A percentile compares a stretch with the other conserved stretches of the same genome.
Conservation (phyloP, 2,113 vertebrate genomes). For the Trochalopteron elliotii region DNA sequence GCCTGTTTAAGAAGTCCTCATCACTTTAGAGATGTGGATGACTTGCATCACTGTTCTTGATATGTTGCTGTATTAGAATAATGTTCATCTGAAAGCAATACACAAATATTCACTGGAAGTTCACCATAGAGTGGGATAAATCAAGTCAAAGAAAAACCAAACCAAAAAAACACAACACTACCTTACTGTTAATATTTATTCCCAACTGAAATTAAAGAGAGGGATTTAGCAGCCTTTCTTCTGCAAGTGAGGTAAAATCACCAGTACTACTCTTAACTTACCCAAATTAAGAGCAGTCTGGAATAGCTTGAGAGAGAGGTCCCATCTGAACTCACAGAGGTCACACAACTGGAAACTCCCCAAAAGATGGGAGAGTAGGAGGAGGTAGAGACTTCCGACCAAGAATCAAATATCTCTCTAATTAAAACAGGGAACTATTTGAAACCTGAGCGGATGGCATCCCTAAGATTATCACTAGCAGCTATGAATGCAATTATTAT, state of each 20-base stretch:
- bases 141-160: neutral
- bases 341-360: neutral
- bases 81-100: neutral
- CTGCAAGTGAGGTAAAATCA: neutral
- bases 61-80: neutral
- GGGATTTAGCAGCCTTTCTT: neutral
- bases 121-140: neutral
- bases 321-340: accelerated
- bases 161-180: neutral
- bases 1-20: neutral
- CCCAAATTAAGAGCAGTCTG: neutral
- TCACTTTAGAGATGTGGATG: accelerated
- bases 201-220: neutral
- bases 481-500: neutral
- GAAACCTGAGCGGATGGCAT: neutral
- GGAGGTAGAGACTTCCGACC: neutral
- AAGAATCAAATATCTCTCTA: neutral
- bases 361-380: neutral
- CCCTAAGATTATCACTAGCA: neutral
- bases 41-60: neutral
- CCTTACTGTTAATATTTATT: neutral
- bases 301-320: neutral
- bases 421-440: neutral
- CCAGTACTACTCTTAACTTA: neutral
- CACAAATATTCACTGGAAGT: neutral